Evolutionary conservation across 1,140 invertebrate species (phyloP), one percentile per base, ranked within the genome.

Genomic region (Anadara kagoshimensis): DNA sequence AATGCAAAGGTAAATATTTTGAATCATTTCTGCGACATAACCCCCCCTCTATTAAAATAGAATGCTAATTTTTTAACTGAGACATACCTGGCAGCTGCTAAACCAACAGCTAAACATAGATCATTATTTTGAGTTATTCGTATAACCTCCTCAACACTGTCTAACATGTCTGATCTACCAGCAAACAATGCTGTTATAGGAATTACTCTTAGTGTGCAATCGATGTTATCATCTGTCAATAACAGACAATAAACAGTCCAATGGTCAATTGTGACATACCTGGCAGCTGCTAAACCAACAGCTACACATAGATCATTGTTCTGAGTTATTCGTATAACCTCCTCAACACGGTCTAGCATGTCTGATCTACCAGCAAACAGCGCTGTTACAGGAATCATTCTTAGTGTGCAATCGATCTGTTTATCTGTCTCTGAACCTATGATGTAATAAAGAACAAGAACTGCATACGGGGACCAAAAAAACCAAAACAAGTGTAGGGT

Each of bases 291-390:
- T 11, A 86, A 53, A 20, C 78, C 83, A 11, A 80, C 66, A 24
- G 77, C 69, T 0, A 85, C 76, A 45, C 74, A 59, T 5, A 71
- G 61, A 62, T 85, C 81, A 20, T 73, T 77, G 36, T 83, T 81
- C 71, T 86, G 85, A 1, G 83, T 80, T 0, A 83, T 49, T 29
- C 79, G 56, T 11, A 86, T 67, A 2, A 82, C 83, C 10, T 81
- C 66, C 45, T 85, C 83, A 3, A 79, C 85, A 47, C 63, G 70
- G 24, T 70, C 65, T n/a, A 86, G 57, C 80, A 86, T 79, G 2
- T 85, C 79, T 1, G 83, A 83, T 11, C 74, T 78, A 4, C 85
- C 85, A n/a, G 84, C 85, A 75, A 83, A 86, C 53, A 85, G 65
- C 14, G 81, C 83, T 20, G 82, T 82, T 16, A 85, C 83, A 10